Base-by-base conservation (phyloP, 2,113 vertebrate species). In the Chlorodrepanis virens region DNA sequence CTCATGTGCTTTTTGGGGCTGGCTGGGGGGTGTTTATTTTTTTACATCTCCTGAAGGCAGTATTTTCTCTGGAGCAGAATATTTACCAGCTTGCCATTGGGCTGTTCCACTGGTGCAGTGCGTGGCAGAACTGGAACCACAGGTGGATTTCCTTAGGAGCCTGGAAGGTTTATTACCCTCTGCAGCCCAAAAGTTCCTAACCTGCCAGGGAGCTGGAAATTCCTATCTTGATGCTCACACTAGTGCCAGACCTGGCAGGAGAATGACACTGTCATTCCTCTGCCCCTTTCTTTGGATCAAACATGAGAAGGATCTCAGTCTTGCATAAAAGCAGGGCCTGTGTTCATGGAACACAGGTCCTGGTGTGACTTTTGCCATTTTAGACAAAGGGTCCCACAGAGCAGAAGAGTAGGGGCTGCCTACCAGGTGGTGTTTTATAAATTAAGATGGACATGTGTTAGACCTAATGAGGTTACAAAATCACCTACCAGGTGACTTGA, bases 161-260 rank as follows among this genome's bases (percentile, higher is more conserved):
- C 90, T 74, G 94, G 39, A 85, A 90, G 92, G 68, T 78, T 94
- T 67, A 52, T 31, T 68, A 47, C 54, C 85, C 92, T 39, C 54
- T 20, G 81, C 60, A 88, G 70, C 53, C 80, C 81, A 49, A 39
- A 21, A 57, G 56, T 71, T 96, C 77, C 82, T 64, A 40, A 25
- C 67, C 89, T 94, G 91, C 83, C 90, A 85, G 54, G 85, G 70
- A 93, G 70, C 83, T 91, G 52, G 70, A 61, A 76, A 57, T 79
- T 71, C 94, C 74, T 31, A 5, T 71, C 83, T 61, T 78, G 94
- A 42, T 68, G 23, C n/a, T 69, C 20, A 23, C 14, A 8, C 16
- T 87, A 3, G 4, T 83, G 53, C 29, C 35, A 90, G 79, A 37
- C n/a, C 74, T 47, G 76, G 18, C 12, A 9, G 60, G 72, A 53